Percentiles rank a stretch among this genome's conserved stretches.
Evolutionary conservation across 2,888 invertebrate genomes (phyloP).

Genomic region (Ornithoptera alexandrae): DNA sequence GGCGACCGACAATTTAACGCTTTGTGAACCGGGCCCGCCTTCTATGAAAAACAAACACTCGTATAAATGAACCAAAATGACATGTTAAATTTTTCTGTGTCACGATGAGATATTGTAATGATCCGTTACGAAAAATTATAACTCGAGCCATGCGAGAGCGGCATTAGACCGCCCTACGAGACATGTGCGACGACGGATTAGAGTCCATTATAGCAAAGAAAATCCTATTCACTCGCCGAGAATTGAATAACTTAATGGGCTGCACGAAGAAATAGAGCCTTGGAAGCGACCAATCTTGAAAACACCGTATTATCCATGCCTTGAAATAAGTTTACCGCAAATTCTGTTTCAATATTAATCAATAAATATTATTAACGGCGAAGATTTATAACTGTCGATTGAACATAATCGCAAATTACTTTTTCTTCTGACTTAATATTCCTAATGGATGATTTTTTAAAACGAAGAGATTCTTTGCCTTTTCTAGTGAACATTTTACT

Average conservation of each 20-base stretch:
- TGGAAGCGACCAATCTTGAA: constrained; percentile 42
- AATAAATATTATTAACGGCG: constrained; percentile 2
- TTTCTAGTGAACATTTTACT: constrained; percentile 30
- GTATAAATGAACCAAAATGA: constrained; percentile 74
- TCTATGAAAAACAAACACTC: constrained; percentile 75
- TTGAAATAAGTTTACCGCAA: constrained; percentile 28
- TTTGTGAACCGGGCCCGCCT: constrained; percentile 67
- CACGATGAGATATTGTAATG: constrained; percentile 79
- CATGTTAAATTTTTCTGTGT: constrained; percentile 78
- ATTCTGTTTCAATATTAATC: constrained; percentile 22
- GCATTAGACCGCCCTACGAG: constrained; percentile 67
- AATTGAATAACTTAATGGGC: constrained; percentile 76
- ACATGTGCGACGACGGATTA: constrained; percentile 69
- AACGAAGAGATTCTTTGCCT: background rate
- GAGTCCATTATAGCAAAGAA: constrained; percentile 66
- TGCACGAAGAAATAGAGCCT: constrained; percentile 44
- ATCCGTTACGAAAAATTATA: constrained; percentile 74
- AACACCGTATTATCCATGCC: background rate
- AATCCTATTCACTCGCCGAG: constrained; percentile 65
- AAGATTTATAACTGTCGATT: background rate
- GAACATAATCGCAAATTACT: background rate
- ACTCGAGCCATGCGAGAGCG: constrained; percentile 70
- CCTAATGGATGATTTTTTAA: background rate
- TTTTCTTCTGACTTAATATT: background rate
- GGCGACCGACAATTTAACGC: constrained; percentile 52